These are phyloP conservation scores for Penaeus indicus DNA, from an alignment of 1,140 invertebrate species.

Conservation along the genomic window DNA sequence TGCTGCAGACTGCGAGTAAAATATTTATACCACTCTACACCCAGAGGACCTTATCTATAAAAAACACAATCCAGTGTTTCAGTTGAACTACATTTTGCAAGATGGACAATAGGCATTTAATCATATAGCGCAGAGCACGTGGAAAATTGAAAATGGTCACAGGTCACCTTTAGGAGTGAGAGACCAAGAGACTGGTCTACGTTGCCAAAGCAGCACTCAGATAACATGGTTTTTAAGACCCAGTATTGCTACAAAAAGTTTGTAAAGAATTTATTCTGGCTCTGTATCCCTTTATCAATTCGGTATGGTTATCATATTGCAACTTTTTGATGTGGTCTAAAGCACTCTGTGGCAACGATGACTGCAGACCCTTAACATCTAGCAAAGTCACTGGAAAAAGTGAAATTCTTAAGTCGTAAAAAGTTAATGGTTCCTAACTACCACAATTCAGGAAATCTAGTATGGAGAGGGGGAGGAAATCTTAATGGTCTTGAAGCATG, in stretches of 20 bases:
- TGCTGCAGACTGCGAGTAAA: constrained; percentile 35
- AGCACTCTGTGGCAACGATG: constrained; percentile 9
- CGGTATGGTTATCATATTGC: not conserved
- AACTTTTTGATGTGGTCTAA: constrained; percentile 31
- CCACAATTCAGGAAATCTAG: constrained; percentile 59
- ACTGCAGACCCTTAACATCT: constrained; percentile 46
- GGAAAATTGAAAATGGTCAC: constrained; percentile 52
- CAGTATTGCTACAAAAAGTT: constrained; percentile 4
- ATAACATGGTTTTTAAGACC: too few species aligned
- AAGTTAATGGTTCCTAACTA: constrained; percentile 56
- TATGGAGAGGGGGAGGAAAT: constrained; percentile 56
- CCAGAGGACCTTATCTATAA: constrained; percentile 52
- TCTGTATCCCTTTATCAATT: too few species aligned
- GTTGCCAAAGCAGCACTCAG: too few species aligned
- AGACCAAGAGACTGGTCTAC: not conserved
- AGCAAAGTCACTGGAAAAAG: constrained; percentile 62
- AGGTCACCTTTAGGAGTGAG: constrained; percentile 35
- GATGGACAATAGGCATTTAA: constrained; percentile 60
- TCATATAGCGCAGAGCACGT: constrained; percentile 59
- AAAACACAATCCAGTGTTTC: constrained; percentile 61
- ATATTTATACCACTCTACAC: constrained; percentile 47
- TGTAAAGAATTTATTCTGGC: too few species aligned
- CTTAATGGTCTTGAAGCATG: constrained; percentile 59
- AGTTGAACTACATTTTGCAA: constrained; percentile 53
- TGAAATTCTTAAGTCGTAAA: constrained; percentile 62